Percentiles rank a stretch among this genome's conserved stretches.
Evolutionary conservation across 1,140 invertebrate genomes (phyloP).

Genomic region (Portunus trituberculatus): DNA sequence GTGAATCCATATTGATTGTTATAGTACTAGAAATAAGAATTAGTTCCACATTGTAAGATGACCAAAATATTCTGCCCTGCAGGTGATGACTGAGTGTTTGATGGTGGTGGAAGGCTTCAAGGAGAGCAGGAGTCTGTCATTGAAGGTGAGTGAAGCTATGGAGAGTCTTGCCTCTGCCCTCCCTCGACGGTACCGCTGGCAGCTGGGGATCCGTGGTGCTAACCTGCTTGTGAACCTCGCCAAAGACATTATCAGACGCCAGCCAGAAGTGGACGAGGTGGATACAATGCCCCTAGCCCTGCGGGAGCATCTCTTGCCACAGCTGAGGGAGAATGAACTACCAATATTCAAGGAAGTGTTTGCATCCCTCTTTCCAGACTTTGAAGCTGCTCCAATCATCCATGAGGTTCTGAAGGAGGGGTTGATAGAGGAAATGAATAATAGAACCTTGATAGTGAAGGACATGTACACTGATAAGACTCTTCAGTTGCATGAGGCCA

Average conservation of each 20-base stretch:
- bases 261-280: slow-evolving; percentile 66
- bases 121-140: slow-evolving; percentile 51
- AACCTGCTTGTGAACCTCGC: not conserved
- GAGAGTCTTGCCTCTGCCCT: slow-evolving; percentile 57
- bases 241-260: slow-evolving; percentile 62
- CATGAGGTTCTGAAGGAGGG: slow-evolving; percentile 58
- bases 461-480: slow-evolving; percentile 56
- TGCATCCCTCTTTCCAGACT: slow-evolving; percentile 53
- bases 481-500: slow-evolving; percentile 63
- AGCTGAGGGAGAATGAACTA: slow-evolving; percentile 58
- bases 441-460: slow-evolving; percentile 43
- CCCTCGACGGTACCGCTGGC: slow-evolving; percentile 49
- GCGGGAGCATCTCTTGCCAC: slow-evolving; percentile 57
- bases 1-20: too few species aligned
- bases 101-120: slow-evolving; percentile 65
- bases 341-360: slow-evolving; percentile 64
- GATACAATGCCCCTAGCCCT: slow-evolving; percentile 64
- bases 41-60: not conserved
- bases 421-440: slow-evolving; percentile 50
- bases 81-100: slow-evolving; percentile 61
- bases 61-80: not conserved
- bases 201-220: slow-evolving; percentile 31
- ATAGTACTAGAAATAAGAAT: too few species aligned
- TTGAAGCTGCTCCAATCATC: slow-evolving; percentile 55
- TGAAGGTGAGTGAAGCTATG: slow-evolving; percentile 60